phyloP scores from a whole-genome alignment of 2,113 vertebrate genomes.

The Rhinoderma darwinii region DNA sequence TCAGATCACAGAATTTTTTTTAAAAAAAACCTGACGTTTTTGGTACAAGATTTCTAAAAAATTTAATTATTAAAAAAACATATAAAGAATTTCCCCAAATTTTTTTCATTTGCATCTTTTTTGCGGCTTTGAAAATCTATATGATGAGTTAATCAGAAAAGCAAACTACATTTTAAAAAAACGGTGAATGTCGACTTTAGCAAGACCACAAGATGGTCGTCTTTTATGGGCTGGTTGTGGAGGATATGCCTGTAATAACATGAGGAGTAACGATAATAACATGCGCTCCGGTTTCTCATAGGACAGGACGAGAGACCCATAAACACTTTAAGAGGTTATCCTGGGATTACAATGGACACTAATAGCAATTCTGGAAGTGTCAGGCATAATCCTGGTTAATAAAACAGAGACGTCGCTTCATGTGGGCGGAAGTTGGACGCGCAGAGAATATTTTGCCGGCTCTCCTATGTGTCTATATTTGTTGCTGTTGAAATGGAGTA shows the following conservation, averaged over 20 bases:
- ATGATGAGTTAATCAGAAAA: constrained; percentile 49
- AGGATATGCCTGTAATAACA: constrained; percentile 61
- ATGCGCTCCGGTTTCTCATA: constrained; percentile 20
- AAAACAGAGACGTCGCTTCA: constrained; percentile 57
- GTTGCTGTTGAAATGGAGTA: constrained; percentile 68
- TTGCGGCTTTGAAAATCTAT: constrained; percentile 22
- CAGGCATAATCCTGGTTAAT: constrained; percentile 59
- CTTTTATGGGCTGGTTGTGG: constrained; percentile 56
- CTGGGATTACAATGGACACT: constrained; percentile 57
- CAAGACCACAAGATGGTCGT: constrained; percentile 46
- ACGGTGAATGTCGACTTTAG: constrained; percentile 10
- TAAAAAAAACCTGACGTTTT: not conserved
- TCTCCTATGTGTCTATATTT: constrained; percentile 64
- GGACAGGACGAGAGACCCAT: constrained; percentile 21
- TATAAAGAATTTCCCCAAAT: too few species aligned
- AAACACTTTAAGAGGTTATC: constrained; percentile 54
- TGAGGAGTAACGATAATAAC: constrained; percentile 49
- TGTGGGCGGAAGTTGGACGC: constrained; percentile 60
- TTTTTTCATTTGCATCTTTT: not conserved
- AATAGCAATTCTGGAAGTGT: constrained; percentile 41
- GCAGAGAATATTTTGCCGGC: constrained; percentile 61
- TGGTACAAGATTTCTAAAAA: too few species aligned
- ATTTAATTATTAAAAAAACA: too few species aligned
- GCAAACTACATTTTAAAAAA: not conserved
- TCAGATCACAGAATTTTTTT: not conserved